Evolutionary conservation across 2,888 invertebrate species (phyloP).

Genomic region (Andricus curvator): DNA sequence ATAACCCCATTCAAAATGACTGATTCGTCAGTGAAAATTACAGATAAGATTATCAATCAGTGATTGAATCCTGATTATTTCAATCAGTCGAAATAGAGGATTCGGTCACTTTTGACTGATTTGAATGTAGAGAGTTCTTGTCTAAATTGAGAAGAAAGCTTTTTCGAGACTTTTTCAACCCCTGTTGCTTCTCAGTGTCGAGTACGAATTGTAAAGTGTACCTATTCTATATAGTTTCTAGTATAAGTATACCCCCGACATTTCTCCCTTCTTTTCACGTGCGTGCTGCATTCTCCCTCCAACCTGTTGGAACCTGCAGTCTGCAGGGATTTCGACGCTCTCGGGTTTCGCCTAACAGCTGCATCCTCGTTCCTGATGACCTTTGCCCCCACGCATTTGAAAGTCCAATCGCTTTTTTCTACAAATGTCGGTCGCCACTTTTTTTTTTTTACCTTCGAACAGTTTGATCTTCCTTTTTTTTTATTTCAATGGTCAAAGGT

Average conservation of each 20-base stretch:
- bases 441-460: constrained; percentile 30
- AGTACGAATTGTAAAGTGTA: constrained; percentile 16
- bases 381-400: constrained; percentile 55
- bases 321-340: constrained; percentile 60
- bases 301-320: constrained; percentile 66
- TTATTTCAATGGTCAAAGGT: background rate
- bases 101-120: too few relatives aligned
- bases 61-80: too few relatives aligned
- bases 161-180: background rate
- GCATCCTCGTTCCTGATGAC: constrained; percentile 55
- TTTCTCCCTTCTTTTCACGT: constrained; percentile 21
- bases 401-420: constrained; percentile 53
- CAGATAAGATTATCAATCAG: too few relatives aligned
- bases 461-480: background rate
- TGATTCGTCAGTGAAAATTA: too few relatives aligned
- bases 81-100: too few relatives aligned
- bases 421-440: constrained; percentile 48
- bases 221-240: background rate
- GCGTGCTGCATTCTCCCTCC: constrained; percentile 57
- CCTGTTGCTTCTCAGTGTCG: background rate
- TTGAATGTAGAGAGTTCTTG: too few relatives aligned
- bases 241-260: background rate
- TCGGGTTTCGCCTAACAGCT: constrained; percentile 53
- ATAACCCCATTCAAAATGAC: too few relatives aligned
- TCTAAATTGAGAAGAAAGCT: background rate